These are phyloP conservation scores for Epinephelus moara DNA, from an alignment of 2,113 vertebrate genomes.

Conservation along the genomic window DNA sequence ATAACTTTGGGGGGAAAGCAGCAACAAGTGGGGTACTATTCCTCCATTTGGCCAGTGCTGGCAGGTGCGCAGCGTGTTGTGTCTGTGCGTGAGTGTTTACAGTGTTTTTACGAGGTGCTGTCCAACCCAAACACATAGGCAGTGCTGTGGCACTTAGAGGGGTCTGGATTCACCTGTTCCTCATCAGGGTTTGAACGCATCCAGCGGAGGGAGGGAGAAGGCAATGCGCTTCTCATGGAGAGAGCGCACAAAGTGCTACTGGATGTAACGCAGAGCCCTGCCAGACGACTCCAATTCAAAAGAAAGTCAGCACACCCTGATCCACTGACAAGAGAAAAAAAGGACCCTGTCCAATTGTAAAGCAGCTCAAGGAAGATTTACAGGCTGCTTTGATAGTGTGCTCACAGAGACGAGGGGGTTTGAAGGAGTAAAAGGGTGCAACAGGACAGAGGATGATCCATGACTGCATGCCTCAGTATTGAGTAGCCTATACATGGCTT, in stretches of 20 bases:
- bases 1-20: neutral
- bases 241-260: slow-evolving; percentile 23
- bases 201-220: neutral
- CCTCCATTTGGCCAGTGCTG: neutral
- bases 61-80: slow-evolving; percentile 21
- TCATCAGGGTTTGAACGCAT: slow-evolving; percentile 33
- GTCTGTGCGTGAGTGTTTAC: slow-evolving; percentile 31
- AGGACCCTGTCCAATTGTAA: neutral
- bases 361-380: slow-evolving; percentile 40
- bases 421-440: slow-evolving; percentile 2
- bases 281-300: slow-evolving; percentile 15
- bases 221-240: neutral
- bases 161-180: slow-evolving; percentile 57
- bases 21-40: slow-evolving; percentile 61
- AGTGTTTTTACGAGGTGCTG: slow-evolving; percentile 4
- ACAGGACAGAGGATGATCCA: slow-evolving; percentile 5
- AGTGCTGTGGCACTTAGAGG: neutral
- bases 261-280: slow-evolving; percentile 24
- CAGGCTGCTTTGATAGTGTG: neutral
- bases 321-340: slow-evolving; percentile 1
- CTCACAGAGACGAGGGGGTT: neutral
- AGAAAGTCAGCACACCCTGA: slow-evolving; percentile 28
- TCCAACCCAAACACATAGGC: neutral
- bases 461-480: slow-evolving; percentile 8
- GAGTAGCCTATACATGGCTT: slow-evolving; percentile 13